Base-by-base conservation (phyloP, 2,888 invertebrate species). In the Cyaniris semiargus region DNA sequence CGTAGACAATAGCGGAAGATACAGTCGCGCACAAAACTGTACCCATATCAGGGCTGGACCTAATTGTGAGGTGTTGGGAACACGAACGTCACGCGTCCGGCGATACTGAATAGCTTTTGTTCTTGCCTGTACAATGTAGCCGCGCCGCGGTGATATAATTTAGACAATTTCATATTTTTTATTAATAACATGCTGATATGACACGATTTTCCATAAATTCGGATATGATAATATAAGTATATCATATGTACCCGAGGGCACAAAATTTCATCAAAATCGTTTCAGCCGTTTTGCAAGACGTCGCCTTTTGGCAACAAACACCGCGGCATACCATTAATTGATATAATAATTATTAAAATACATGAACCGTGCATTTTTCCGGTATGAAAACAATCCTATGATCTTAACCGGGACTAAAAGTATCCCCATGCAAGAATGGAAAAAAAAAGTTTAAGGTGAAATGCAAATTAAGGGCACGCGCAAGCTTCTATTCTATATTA, bases 81-180 rank as follows among this genome's bases (percentile, higher is more conserved):
- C 92, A 90, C 84, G 86, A 87, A 89, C 91, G 89, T 87, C 89
- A 90, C 79, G 80, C 81, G 85, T 85, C 84, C 85, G 86, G 86
- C 85, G 80, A 83, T 89, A 87, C 90, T 93, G 92, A 93, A 92
- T 88, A 86, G 86, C 89, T 86, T 90, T 93, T 94, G 93, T 94
- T 93, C 94, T 92, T 92, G 88, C 85, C 86, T 86, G 82, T 86
- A 91, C 91, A 91, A 89, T 90, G 81, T 81, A 77, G 84, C 84
- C 84, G 83, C 83, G 84, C 84, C 84, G 83, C 83, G 86, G 85
- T 86, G 86, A 82, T 82, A 80, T 79, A 81, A 85, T 83, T 82
- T 81, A 81, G 79, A 82, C 74, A 27, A 66, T 66, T 66, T 66
- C 8, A 72, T 38, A 60, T 53, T 53, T 48, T 53, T 53, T 15